These are phyloP conservation scores for Etia nguti DNA, from an alignment of 2,113 vertebrate genomes.

Conservation along the genomic window DNA sequence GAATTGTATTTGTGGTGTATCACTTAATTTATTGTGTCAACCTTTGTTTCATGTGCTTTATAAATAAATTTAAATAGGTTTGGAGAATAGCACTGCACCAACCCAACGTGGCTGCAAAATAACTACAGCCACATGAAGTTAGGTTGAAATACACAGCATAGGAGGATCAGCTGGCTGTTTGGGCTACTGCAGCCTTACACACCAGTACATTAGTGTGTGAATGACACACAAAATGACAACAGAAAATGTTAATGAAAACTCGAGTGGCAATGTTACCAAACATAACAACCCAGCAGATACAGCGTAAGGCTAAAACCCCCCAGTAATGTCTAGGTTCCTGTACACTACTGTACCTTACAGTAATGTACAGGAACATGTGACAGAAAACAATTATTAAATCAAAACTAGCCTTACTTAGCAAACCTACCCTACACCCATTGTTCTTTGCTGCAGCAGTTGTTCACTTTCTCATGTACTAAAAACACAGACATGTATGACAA, in stretches of 20 bases:
- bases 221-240: background rate
- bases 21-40: background rate
- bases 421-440: background rate
- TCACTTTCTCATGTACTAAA: background rate
- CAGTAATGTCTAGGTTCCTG: background rate
- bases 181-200: background rate
- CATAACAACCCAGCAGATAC: background rate
- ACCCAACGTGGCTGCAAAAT: background rate
- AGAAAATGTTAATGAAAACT: background rate
- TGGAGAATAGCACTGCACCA: background rate
- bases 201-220: background rate
- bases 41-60: background rate
- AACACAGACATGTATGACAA: background rate
- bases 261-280: background rate
- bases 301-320: rapidly evolving
- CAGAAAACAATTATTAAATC: background rate
- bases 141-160: background rate
- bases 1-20: background rate
- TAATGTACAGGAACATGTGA: background rate
- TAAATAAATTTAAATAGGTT: background rate
- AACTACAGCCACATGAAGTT: background rate
- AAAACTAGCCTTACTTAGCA: background rate
- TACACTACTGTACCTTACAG: background rate
- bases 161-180: background rate
- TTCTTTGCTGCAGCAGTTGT: background rate